A percentile compares a stretch with the other conserved stretches of the same genome.
phyloP scores from a whole-genome alignment of 2,113 vertebrate species.

The human (Homo sapiens) region DNA sequence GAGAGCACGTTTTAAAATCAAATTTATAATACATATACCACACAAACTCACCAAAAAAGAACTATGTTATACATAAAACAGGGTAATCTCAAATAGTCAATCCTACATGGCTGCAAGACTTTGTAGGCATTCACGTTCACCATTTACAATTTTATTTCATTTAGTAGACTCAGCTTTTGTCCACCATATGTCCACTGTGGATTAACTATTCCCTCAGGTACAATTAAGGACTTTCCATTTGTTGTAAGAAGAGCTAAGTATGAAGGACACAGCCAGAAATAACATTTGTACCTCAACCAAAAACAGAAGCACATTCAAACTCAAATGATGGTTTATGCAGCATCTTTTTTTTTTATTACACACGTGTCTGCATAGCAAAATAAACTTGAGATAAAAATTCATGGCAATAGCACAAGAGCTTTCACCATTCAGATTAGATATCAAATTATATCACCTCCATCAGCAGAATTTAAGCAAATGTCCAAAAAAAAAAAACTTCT shows the following conservation, averaged over 20 bases:
- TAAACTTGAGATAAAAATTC: slow-evolving; percentile 90
- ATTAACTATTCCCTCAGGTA: slow-evolving; percentile 93
- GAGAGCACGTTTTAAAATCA: slow-evolving; percentile 21
- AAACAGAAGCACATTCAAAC: slow-evolving; percentile 96
- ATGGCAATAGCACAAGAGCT: slow-evolving; percentile 75
- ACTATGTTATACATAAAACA: slow-evolving; percentile 69
- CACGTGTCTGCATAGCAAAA: slow-evolving; percentile 86
- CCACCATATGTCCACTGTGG: slow-evolving; percentile 94
- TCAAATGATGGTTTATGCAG: slow-evolving; percentile 88
- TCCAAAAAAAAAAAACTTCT: slow-evolving; percentile 39
- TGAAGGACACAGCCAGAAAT: slow-evolving; percentile 94
- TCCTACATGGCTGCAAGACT: slow-evolving; percentile 80
- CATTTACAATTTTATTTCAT: slow-evolving; percentile 90
- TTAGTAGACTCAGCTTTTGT: slow-evolving; percentile 94
- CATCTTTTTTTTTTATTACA: slow-evolving; percentile 94
- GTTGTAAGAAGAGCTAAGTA: slow-evolving; percentile 97
- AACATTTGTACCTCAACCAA: slow-evolving; percentile 96
- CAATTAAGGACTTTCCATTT: slow-evolving; percentile 97
- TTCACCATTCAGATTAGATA: slow-evolving; percentile 75
- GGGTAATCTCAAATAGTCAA: slow-evolving; percentile 66
- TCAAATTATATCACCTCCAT: slow-evolving; percentile 70
- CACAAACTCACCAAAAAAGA: slow-evolving; percentile 65
- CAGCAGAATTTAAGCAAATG: slow-evolving; percentile 73
- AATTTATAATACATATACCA: slow-evolving; percentile 34
- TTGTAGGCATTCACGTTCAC: slow-evolving; percentile 89